Evolutionary conservation across 1,140 invertebrate species (phyloP).

Genomic region (Cydia pomonella): DNA sequence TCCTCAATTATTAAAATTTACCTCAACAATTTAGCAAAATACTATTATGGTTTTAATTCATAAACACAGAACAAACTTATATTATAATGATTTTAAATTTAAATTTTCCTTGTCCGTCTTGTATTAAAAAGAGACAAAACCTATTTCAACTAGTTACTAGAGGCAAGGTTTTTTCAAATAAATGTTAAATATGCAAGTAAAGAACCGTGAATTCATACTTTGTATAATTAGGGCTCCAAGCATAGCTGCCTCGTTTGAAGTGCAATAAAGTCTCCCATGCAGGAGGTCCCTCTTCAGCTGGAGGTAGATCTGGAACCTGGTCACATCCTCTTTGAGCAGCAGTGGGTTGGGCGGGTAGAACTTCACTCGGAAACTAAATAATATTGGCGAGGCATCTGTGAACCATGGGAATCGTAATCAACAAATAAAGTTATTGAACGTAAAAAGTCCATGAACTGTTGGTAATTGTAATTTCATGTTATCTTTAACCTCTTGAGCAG

Average conservation of each 20-base stretch:
- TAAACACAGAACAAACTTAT: no score
- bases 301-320: conserved; percentile 95
- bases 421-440: conserved; percentile 4
- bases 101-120: no score
- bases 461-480: no score
- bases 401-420: conserved; percentile 41
- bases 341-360: conserved; percentile 96
- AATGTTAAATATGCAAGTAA: background rate
- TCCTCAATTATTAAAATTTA: no score
- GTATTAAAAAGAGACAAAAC: no score
- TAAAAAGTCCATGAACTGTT: no score
- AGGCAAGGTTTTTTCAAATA: no score
- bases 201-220: conserved; percentile 82
- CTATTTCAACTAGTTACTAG: background rate
- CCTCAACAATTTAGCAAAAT: no score
- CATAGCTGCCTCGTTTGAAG: conserved; percentile 92
- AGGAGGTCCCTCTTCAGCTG: conserved; percentile 96
- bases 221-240: conserved; percentile 96
- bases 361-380: conserved; percentile 96
- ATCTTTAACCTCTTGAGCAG: no score
- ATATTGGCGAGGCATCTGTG: conserved; percentile 91
- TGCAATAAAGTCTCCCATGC: conserved; percentile 96
- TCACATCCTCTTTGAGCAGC: conserved; percentile 91
- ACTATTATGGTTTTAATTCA: no score
- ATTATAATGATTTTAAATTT: no score